These are phyloP conservation scores for Stictonetta naevosa DNA, from an alignment of 2,113 vertebrate species.

Conservation along the genomic window DNA sequence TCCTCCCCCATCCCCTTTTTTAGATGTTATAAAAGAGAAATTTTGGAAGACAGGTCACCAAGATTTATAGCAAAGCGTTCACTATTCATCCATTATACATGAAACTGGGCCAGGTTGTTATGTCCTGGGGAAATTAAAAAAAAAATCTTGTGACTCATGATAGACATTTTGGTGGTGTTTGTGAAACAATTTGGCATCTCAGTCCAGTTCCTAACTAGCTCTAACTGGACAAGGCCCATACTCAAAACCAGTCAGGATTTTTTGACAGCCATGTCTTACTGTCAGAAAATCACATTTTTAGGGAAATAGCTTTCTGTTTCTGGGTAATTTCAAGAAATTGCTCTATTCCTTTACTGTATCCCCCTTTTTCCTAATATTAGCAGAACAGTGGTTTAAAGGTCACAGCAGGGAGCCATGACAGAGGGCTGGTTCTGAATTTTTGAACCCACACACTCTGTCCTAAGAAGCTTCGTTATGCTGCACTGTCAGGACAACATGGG, in stretches of 20 bases:
- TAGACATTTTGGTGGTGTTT: not conserved
- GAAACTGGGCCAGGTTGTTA: conserved; percentile 20
- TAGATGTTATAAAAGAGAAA: not conserved
- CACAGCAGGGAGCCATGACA: not conserved
- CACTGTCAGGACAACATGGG: not conserved
- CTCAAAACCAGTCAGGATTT: not conserved
- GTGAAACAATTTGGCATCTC: conserved; percentile 26
- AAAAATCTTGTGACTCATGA: conserved; percentile 18
- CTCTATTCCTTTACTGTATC: not conserved
- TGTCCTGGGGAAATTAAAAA: conserved; percentile 14
- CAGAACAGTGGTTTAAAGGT: not conserved
- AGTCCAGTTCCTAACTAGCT: conserved; percentile 1
- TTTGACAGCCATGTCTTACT: not conserved
- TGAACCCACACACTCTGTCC: not conserved
- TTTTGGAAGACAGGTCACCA: conserved; percentile 4
- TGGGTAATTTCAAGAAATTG: not conserved
- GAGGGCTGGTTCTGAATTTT: not conserved
- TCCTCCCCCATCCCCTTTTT: not conserved
- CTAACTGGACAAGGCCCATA: not conserved
- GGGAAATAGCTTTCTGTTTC: not conserved
- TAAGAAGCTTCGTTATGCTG: not conserved
- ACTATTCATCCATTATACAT: not conserved
- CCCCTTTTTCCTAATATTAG: not conserved
- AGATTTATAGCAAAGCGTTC: conserved; percentile 27
- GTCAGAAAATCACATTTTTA: not conserved